Evolutionary conservation across 2,113 vertebrate species (phyloP).

Genomic region (Hirundichthys speculiger): DNA sequence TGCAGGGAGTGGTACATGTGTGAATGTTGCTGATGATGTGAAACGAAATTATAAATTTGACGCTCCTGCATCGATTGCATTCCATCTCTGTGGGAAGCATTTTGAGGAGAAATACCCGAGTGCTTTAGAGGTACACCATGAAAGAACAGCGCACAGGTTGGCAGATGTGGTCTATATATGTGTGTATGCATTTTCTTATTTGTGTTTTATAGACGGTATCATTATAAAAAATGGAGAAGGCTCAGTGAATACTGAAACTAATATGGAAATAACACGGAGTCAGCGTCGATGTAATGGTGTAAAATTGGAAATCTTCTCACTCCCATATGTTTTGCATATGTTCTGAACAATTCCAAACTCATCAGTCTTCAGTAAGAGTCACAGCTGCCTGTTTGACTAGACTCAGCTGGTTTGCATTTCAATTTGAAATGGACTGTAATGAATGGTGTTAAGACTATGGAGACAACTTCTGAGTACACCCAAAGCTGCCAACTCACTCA

Average conservation of each 20-base stretch:
- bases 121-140: not conserved
- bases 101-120: constrained; percentile 13
- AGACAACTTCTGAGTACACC: not conserved
- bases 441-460: not conserved
- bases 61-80: constrained; percentile 10
- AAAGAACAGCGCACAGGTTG: not conserved
- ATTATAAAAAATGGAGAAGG: not conserved
- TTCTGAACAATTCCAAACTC: constrained; percentile 33
- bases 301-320: not conserved
- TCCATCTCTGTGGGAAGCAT: constrained; percentile 3
- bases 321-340: not conserved
- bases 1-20: constrained; percentile 43
- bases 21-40: constrained; percentile 23
- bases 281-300: too few species aligned
- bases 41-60: constrained; percentile 29
- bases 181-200: not conserved
- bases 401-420: constrained; percentile 34
- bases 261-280: too few species aligned
- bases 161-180: not conserved
- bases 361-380: constrained; percentile 9
- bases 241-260: constrained; percentile 1
- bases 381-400: constrained; percentile 31
- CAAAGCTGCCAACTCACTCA: not conserved
- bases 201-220: not conserved
- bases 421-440: constrained; percentile 10